Conservation (phyloP, 2,797 vertebrate species). For the Chanos chanos region DNA sequence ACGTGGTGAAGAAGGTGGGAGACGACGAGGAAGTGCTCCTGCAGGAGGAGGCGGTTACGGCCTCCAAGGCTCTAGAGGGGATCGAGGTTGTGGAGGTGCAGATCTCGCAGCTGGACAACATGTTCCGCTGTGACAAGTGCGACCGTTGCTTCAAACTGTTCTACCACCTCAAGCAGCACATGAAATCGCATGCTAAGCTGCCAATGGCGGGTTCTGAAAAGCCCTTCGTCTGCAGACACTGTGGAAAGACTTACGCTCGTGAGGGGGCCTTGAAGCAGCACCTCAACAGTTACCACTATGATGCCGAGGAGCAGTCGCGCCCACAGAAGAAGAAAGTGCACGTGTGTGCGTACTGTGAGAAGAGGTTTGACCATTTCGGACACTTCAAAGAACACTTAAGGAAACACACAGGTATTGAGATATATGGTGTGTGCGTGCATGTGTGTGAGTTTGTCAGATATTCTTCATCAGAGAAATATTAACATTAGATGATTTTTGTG, state of each 20-base stretch:
- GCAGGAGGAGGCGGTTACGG: conserved; percentile 74
- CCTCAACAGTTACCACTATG: conserved; percentile 86
- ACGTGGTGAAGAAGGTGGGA: conserved; percentile 63
- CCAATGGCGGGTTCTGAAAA: conserved; percentile 61
- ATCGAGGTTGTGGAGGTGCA: conserved; percentile 96
- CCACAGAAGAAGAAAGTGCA: conserved; percentile 95
- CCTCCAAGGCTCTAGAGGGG: conserved; percentile 88
- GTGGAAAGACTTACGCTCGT: conserved; percentile 90
- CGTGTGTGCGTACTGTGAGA: conserved; percentile 93
- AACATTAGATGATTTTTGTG: not conserved
- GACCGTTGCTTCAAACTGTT: conserved; percentile 95
- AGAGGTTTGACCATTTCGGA: conserved; percentile 98
- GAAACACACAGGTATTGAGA: conserved; percentile 89
- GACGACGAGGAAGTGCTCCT: conserved; percentile 66
- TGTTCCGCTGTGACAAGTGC: conserved; percentile 95
- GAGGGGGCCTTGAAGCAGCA: conserved; percentile 95
- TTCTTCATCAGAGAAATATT: no score
- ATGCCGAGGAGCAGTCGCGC: conserved; percentile 84
- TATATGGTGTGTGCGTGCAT: not conserved
- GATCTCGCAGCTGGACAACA: conserved; percentile 91
- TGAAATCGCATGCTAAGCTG: conserved; percentile 80
- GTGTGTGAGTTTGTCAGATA: not conserved
- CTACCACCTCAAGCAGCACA: conserved; percentile 98
- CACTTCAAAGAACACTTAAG: conserved; percentile 98
- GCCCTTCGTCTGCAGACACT: conserved; percentile 87